A percentile compares a stretch with the other conserved stretches of the same genome.
These are phyloP conservation scores for Dicaeum eximium DNA, from an alignment of 2,113 vertebrate genomes.

Conservation along the genomic window DNA sequence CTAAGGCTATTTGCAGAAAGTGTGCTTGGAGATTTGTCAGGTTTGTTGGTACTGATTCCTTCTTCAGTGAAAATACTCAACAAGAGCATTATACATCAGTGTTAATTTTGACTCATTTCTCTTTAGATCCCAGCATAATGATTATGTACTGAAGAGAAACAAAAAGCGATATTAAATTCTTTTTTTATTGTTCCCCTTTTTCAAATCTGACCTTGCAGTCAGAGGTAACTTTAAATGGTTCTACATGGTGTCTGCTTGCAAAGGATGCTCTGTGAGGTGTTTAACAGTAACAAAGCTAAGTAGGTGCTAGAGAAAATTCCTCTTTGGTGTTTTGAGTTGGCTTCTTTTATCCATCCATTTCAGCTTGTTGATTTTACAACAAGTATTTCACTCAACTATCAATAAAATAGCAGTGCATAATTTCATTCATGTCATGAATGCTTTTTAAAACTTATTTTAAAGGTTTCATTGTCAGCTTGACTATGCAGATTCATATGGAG, in stretches of 20 bases:
- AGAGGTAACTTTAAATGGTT: neutral
- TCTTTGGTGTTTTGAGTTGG: neutral
- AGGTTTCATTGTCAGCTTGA: neutral
- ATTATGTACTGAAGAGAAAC: neutral
- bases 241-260: neutral
- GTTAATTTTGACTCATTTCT: neutral
- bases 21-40: neutral
- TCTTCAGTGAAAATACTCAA: neutral
- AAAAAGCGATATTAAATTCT: neutral
- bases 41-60: neutral
- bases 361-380: neutral
- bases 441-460: neutral
- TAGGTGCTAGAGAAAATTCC: neutral
- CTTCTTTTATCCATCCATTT: neutral
- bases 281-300: neutral
- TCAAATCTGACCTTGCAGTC: neutral
- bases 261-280: neutral
- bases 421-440: neutral
- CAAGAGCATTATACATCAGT: neutral
- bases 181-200: neutral
- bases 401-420: neutral
- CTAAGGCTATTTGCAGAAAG: neutral
- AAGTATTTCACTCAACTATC: neutral
- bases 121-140: neutral
- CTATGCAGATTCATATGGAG: neutral